A percentile compares a stretch with the other conserved stretches of the same genome.
Conservation (phyloP, 2,888 invertebrate genomes). For the Eupeodes latifasciatus region DNA sequence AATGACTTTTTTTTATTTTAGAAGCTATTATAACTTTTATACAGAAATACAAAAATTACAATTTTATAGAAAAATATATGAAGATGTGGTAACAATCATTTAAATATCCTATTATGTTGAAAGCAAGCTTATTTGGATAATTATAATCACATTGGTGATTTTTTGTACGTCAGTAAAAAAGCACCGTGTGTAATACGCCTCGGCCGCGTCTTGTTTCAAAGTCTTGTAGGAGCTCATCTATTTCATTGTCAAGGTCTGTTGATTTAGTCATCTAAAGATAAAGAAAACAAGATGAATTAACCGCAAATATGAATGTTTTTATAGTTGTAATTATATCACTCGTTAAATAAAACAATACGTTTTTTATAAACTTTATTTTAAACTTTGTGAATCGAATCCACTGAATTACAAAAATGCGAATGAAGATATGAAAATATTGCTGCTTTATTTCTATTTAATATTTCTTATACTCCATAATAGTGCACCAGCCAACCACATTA, state of each 20-base stretch:
- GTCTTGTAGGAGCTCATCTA: constrained; percentile 97
- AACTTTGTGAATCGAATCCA: too few relatives aligned
- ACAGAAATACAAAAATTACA: constrained; percentile 70
- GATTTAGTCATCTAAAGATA: constrained; percentile 88
- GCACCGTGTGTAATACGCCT: constrained; percentile 95
- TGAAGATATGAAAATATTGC: too few relatives aligned
- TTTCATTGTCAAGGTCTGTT: constrained; percentile 98
- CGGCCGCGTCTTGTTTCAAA: constrained; percentile 95
- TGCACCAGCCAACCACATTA: too few relatives aligned
- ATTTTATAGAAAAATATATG: constrained; percentile 72
- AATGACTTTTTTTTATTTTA: constrained; percentile 65
- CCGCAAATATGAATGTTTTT: too few relatives aligned
- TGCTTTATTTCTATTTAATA: too few relatives aligned
- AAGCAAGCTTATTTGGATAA: constrained; percentile 34
- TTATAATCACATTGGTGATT: constrained; percentile 13
- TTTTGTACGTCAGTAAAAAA: constrained; percentile 91
- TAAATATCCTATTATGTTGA: constrained; percentile 48
- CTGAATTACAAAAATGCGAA: too few relatives aligned
- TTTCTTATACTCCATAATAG: too few relatives aligned
- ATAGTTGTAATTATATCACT: too few relatives aligned
- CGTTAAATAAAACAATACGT: too few relatives aligned
- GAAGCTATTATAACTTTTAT: constrained; percentile 56
- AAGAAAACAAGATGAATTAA: not conserved
- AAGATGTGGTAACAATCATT: constrained; percentile 65
- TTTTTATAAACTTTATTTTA: too few relatives aligned